Evolutionary conservation across 2,888 invertebrate genomes (phyloP), one percentile per base, ranked within the genome.

Genomic region (Cerastis rubricosa): DNA sequence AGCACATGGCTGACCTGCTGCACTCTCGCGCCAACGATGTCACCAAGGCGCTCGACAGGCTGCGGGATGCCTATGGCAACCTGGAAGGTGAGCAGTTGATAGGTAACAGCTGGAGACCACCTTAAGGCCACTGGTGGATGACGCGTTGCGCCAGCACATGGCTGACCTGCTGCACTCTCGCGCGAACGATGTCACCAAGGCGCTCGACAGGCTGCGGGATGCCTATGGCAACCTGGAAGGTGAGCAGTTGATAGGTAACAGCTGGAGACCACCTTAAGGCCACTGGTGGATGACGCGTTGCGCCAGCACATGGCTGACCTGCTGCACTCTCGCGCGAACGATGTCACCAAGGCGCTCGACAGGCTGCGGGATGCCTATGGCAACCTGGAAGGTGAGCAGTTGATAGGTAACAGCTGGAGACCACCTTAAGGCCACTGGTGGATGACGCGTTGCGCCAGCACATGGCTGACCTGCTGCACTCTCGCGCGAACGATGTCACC

Each of bases 301-400:
- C 71, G 87, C 0, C 89, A 84, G 4, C 78, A 84, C 35, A 71
- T 90, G 35, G 89, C 83, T 0, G 90, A 89, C 1, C 87, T 89
- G 71, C 86, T 94, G 25, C 86, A 87, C 22, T 79, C 84, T 0
- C 54, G 85, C 14, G 89, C 91, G 7, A 76, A 90, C 54, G 92
- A 94, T 0, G 86, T 96, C 29, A 90, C 89, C 0, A 92, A 91
- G 57, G 94, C 95, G 0, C 76, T 96, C 71, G 94, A 95, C 12
- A 88, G 81, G 29, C 85, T 96, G 47, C 92, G 88, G 76, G 87
- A 87, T 2, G 89, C 93, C 0, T 94, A 92, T 76, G 82, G 79
- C 0, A 81, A 85, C 9, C 65, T 92, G 22, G 81, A 67, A 80
- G 57, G 80, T 80, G 11, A 69, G 66, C 3, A n/a, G 7, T 12